Evolutionary conservation across 2,113 vertebrate species (phyloP), one percentile per base, ranked within the genome.

Genomic region (Ellobius talpinus): DNA sequence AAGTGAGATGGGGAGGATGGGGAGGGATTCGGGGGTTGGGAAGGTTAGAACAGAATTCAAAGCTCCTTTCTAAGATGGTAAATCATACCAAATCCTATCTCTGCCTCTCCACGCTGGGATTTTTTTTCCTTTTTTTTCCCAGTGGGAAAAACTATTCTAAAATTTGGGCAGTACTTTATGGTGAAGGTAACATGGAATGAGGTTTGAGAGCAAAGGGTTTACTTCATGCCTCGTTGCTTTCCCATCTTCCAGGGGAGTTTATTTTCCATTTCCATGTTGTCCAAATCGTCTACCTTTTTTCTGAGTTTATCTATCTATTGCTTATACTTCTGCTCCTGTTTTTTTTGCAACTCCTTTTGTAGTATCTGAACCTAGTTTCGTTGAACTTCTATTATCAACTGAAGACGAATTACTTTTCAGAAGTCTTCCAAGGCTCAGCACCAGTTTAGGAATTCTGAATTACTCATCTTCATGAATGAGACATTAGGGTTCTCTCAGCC

Each of bases 121-220:
- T n/a, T 58, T 55, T n/a, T 55, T 42, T n/a, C n/a, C 23, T 14
- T 58, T 36, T 55, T 55, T n/a, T 14, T 39, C 12, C 33, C n/a
- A 24, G 36, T 61, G 3, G 7, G 3, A 55, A 1, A 7, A n/a
- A 55, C 50, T 78, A 19, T 55, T 81, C 50, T 81, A 81, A 81
- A 55, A 55, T 21, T 33, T n/a, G 33, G 5, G 3, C 9, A 81
- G 33, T 55, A 23, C 5, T 0, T 39, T 16, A 26, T 14, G 21
- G 11, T 58, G 6, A 16, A 0, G 2, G 6, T 11, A n/a, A 24
- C 19, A n/a, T n/a, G 33, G 31, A 55, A n/a, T 36, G 19, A n/a
- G 78, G 4, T 5, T 11, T 26, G 52, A 36, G 10, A n/a, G 21
- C 2, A 58, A 58, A 58, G 23, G 19, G 19, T 79, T 55, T 36